Conservation (phyloP, 2,888 invertebrate species). For the Trisateles emortualis region DNA sequence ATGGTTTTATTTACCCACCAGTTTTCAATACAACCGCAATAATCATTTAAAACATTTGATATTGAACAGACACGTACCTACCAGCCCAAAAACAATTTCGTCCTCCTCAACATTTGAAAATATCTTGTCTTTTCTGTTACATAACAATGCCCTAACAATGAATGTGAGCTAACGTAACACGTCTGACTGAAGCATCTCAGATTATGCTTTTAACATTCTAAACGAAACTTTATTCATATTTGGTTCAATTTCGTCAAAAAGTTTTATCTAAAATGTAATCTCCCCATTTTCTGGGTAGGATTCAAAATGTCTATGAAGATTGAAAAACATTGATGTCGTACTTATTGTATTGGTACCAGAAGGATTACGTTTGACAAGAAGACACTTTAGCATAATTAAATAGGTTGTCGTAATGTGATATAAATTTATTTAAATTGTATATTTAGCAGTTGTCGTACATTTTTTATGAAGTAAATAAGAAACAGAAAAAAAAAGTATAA, state of each 20-base stretch:
- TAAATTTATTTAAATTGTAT: background rate
- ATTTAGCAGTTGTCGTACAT: background rate
- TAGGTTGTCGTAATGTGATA: background rate
- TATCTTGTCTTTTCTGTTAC: conserved; percentile 44
- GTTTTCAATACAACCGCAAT: background rate
- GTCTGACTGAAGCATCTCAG: conserved; percentile 33
- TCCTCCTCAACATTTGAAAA: conserved; percentile 16
- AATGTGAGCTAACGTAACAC: conserved; percentile 39
- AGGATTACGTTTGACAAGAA: conserved; percentile 28
- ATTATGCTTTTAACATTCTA: conserved; percentile 20
- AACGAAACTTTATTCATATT: conserved; percentile 21
- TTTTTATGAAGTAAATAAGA: too few relatives aligned
- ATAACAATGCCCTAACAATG: conserved; percentile 46
- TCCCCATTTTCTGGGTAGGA: conserved; percentile 41
- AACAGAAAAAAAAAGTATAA: too few relatives aligned
- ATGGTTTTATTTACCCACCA: background rate
- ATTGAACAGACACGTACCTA: background rate
- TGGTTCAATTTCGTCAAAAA: conserved; percentile 20
- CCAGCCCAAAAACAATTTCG: conserved; percentile 18
- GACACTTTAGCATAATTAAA: conserved; percentile 9
- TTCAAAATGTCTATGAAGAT: conserved; percentile 48
- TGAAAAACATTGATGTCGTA: conserved; percentile 51
- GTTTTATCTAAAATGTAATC: conserved; percentile 35
- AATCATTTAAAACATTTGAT: conserved; percentile 9
- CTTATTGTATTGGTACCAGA: conserved; percentile 42